Conservation (phyloP, 1,140 invertebrate genomes). For the Drosophila guanche region DNA sequence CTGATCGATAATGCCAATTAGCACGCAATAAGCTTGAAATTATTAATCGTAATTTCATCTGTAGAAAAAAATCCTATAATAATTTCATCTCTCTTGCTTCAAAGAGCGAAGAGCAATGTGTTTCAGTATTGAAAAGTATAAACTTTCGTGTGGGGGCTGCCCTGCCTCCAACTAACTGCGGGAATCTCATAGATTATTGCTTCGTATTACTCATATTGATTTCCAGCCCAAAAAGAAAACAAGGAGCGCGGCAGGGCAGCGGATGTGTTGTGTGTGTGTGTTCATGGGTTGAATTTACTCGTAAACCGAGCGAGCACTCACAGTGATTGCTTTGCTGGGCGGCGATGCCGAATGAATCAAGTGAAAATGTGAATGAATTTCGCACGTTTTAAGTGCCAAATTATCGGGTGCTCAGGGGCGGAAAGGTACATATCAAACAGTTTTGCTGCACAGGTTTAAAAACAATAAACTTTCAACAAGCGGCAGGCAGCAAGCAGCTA, state of each 20-base stretch:
- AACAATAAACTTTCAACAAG: conserved; percentile 78
- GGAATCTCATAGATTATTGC: conserved; percentile 53
- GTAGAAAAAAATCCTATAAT: conserved; percentile 38
- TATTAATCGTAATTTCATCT: conserved; percentile 39
- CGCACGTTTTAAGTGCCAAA: conserved; percentile 70
- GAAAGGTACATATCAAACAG: conserved; percentile 58
- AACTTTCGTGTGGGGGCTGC: conserved; percentile 5
- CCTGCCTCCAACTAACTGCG: conserved; percentile 26
- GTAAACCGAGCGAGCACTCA: conserved; percentile 46
- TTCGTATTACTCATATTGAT: conserved; percentile 55
- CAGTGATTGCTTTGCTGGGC: conserved; percentile 44
- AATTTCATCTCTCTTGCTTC: conserved; percentile 32
- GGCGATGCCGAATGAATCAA: conserved; percentile 44
- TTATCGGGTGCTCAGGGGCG: conserved; percentile 65
- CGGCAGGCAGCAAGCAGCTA: conserved; percentile 21
- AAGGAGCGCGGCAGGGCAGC: too few relatives aligned
- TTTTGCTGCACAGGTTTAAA: conserved; percentile 68
- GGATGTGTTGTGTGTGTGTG: too few relatives aligned
- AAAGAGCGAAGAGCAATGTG: conserved; percentile 49
- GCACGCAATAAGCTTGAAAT: conserved; percentile 12
- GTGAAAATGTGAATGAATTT: conserved; percentile 68
- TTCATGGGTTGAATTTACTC: conserved; percentile 6
- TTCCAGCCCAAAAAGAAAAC: conserved; percentile 33
- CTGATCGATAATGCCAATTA: too few relatives aligned
- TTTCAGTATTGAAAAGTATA: conserved; percentile 34